Percentiles rank a stretch among this genome's conserved stretches.
Evolutionary conservation across 2,113 vertebrate genomes (phyloP).

Genomic region (Sapayoa aenigma): DNA sequence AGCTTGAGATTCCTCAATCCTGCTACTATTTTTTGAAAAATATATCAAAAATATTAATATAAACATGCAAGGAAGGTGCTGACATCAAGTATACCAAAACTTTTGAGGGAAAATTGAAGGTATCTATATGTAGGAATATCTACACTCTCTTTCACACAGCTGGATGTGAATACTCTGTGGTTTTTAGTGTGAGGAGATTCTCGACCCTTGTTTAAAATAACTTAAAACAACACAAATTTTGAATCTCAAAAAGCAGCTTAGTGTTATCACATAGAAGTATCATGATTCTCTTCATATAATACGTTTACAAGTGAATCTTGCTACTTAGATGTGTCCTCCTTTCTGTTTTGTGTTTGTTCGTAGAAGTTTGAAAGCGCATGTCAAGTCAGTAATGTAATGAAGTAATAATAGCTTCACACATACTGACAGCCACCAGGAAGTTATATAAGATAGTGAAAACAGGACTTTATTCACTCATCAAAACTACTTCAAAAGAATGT

Average conservation of each 20-base stretch:
- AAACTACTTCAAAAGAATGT: not conserved
- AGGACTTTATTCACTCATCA: not conserved
- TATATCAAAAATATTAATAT: not conserved
- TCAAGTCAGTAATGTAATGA: not conserved
- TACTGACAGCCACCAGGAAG: not conserved
- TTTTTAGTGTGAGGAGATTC: not conserved
- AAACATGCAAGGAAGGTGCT: not conserved
- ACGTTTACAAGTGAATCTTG: not conserved
- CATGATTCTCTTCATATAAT: not conserved
- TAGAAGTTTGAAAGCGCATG: not conserved
- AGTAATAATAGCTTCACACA: constrained; percentile 2
- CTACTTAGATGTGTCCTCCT: not conserved
- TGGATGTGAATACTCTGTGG: not conserved
- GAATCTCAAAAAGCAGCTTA: not conserved
- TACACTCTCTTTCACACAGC: not conserved
- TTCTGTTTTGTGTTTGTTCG: not conserved
- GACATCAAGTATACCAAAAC: not conserved
- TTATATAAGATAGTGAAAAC: not conserved
- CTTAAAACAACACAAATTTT: not conserved
- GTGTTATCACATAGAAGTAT: not conserved
- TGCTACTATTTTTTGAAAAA: not conserved
- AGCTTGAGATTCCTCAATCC: not conserved
- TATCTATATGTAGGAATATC: not conserved
- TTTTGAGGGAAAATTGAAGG: not conserved
- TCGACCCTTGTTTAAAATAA: not conserved